A percentile compares a stretch with the other conserved stretches of the same genome.
phyloP scores from a whole-genome alignment of 2,888 invertebrate genomes.

The Galeopsomyia nigrocyanea region DNA sequence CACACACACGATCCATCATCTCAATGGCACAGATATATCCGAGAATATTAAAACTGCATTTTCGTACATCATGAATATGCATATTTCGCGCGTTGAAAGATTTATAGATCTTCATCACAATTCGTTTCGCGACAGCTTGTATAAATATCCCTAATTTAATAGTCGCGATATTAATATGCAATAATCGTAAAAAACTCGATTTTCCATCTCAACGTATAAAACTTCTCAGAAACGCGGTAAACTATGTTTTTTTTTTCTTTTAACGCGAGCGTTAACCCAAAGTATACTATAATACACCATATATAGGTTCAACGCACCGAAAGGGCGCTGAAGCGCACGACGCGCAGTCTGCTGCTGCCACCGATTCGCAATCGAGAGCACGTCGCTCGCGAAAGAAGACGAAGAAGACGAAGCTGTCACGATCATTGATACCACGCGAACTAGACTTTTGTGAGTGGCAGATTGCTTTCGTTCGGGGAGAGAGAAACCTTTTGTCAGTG shows the following conservation, averaged over 20 bases:
- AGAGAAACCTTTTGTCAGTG: too few species aligned
- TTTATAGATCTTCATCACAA: neutral
- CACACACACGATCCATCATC: slow-evolving; percentile 28
- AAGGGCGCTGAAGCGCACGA: too few species aligned
- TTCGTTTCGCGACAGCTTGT: neutral
- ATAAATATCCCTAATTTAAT: neutral
- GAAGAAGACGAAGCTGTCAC: slow-evolving; percentile 15
- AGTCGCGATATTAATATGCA: neutral
- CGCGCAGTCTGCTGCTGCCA: too few species aligned
- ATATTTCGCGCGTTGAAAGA: neutral
- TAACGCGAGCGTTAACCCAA: neutral
- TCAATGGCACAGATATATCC: slow-evolving; percentile 17
- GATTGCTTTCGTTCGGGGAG: too few species aligned
- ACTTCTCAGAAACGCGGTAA: too few species aligned
- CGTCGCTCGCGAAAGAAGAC: neutral
- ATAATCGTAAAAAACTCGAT: neutral
- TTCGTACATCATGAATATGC: slow-evolving; percentile 14
- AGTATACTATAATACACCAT: too few species aligned
- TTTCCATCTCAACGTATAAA: too few species aligned
- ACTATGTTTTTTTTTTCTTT: too few species aligned
- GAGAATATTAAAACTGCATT: slow-evolving; percentile 28
- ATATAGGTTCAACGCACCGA: slow-evolving; percentile 20
- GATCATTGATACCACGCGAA: neutral
- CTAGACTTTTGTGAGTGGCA: too few species aligned
- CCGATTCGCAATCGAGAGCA: slow-evolving; percentile 18